A percentile compares a stretch with the other conserved stretches of the same genome.
phyloP scores from a whole-genome alignment of 2,113 vertebrate species.

The Felis catus region DNA sequence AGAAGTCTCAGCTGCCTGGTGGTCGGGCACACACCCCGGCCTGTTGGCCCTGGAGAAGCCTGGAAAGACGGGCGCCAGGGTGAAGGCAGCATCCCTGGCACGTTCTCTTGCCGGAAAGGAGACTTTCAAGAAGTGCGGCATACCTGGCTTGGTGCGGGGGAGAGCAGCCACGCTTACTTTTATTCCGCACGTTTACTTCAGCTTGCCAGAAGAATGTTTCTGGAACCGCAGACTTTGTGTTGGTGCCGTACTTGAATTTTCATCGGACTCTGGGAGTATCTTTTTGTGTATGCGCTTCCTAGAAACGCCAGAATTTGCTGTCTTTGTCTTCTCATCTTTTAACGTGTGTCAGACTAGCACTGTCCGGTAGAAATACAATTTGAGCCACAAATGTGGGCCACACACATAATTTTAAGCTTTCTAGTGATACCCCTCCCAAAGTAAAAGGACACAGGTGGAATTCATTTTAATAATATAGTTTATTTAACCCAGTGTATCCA shows the following conservation, averaged over 20 bases:
- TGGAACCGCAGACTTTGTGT: not conserved
- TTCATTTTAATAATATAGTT: slow-evolving; percentile 22
- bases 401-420: not conserved
- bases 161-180: not conserved
- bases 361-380: not conserved
- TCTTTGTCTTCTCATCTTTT: not conserved
- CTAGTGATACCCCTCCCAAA: not conserved
- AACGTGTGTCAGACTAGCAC: not conserved
- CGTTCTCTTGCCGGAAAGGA: not conserved
- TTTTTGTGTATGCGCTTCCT: not conserved
- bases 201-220: not conserved
- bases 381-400: not conserved
- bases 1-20: not conserved
- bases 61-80: not conserved
- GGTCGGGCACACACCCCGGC: accelerated
- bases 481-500: not conserved
- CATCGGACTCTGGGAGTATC: not conserved
- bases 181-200: not conserved
- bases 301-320: not conserved
- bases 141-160: not conserved
- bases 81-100: not conserved
- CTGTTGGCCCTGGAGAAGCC: not conserved
- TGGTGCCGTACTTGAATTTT: not conserved
- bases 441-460: slow-evolving; percentile 10
- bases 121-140: not conserved